Evolutionary conservation across 2,113 vertebrate species (phyloP).

Genomic region (Caranx melampygus): DNA sequence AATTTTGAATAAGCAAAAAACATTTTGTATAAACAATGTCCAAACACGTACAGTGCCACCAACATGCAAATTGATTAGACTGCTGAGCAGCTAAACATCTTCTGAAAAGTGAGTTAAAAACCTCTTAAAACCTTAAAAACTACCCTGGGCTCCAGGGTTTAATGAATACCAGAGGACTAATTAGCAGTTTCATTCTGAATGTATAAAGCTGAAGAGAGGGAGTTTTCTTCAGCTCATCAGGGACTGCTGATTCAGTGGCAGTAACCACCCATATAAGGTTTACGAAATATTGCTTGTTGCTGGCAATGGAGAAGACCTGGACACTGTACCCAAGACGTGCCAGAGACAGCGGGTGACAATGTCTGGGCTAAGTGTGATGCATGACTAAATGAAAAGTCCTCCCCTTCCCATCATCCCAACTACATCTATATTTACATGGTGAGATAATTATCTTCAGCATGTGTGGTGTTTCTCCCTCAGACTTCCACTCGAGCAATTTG

Average conservation of each 20-base stretch:
- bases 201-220: neutral
- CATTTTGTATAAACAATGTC: neutral
- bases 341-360: slow-evolving; percentile 41
- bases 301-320: slow-evolving; percentile 23
- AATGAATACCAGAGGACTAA: neutral
- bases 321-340: slow-evolving; percentile 30
- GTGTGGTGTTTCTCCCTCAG: slow-evolving; percentile 30
- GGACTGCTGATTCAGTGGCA: slow-evolving; percentile 1
- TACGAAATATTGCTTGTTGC: slow-evolving; percentile 31
- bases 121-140: neutral
- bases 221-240: slow-evolving; percentile 3
- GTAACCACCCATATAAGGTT: slow-evolving; percentile 32
- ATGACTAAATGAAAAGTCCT: slow-evolving; percentile 44
- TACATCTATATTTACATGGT: slow-evolving; percentile 34
- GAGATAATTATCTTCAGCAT: slow-evolving; percentile 43
- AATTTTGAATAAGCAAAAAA: neutral
- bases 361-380: slow-evolving; percentile 27
- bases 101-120: neutral
- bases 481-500: slow-evolving; percentile 35
- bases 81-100: neutral
- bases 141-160: neutral
- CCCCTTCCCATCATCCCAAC: slow-evolving; percentile 32
- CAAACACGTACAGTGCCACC: neutral
- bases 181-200: neutral
- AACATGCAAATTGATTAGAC: neutral